A percentile compares a stretch with the other conserved stretches of the same genome.
Evolutionary conservation across 1,140 invertebrate genomes (phyloP).

Genomic region (Meloidogyne chitwoodi): DNA sequence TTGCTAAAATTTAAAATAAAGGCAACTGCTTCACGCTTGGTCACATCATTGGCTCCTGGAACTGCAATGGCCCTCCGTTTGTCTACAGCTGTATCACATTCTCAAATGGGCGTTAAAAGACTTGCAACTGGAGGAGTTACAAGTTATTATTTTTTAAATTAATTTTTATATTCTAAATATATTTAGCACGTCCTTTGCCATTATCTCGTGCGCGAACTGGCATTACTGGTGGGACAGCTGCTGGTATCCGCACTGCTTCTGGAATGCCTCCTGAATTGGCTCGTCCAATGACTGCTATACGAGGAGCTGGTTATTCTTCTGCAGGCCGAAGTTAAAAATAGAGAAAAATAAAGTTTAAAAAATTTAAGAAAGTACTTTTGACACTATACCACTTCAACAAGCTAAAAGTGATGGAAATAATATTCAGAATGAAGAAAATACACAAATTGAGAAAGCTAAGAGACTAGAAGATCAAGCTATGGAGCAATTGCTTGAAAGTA

Average conservation of each 20-base stretch:
- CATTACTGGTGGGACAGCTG: conserved; percentile 7
- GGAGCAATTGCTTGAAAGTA: conserved; percentile 78
- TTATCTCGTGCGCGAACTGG: conserved; percentile 8
- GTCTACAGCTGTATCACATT: background rate
- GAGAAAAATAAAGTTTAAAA: background rate
- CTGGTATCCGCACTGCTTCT: conserved; percentile 21
- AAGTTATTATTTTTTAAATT: background rate
- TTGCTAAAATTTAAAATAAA: background rate
- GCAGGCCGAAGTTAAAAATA: conserved; percentile 62
- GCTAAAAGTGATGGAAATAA: conserved; percentile 15
- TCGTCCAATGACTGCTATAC: conserved; percentile 88
- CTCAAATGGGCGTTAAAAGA: conserved; percentile 11
- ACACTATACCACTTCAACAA: conserved; percentile 68
- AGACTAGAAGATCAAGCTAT: conserved; percentile 76
- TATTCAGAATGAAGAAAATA: conserved; percentile 1
- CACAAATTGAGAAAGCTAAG: conserved; percentile 71
- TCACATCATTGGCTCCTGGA: background rate
- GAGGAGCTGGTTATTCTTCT: conserved; percentile 86
- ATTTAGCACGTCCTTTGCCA: background rate
- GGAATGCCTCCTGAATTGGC: conserved; percentile 54
- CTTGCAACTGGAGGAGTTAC: background rate
- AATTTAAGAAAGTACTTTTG: conserved; percentile 67
- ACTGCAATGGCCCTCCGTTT: conserved; percentile 6
- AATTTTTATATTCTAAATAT: background rate
- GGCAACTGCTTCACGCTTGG: background rate